Conservation (phyloP, 2,797 vertebrate species). For the Acipenser ruthenus region DNA sequence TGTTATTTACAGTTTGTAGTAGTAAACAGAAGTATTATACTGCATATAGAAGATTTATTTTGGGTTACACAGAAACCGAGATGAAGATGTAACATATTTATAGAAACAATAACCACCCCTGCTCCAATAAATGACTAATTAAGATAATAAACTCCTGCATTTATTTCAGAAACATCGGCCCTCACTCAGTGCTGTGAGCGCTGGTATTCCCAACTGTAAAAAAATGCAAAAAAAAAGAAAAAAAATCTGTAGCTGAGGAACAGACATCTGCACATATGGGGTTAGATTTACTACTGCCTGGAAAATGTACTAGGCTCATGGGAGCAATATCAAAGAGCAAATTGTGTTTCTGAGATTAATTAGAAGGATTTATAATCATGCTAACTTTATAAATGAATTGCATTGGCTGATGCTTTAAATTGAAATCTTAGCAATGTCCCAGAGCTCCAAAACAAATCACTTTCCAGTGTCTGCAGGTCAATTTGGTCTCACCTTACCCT, state of each 20-base stretch:
- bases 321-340: slow-evolving; percentile 7
- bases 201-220: not conserved
- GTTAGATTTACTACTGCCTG: slow-evolving; percentile 15
- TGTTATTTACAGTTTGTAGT: not conserved
- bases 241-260: not conserved
- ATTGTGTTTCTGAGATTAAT: slow-evolving; percentile 5
- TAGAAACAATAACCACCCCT: not conserved
- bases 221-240: not conserved
- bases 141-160: not conserved
- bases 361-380: slow-evolving; percentile 7
- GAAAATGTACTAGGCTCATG: slow-evolving; percentile 6
- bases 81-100: not conserved
- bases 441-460: too few species aligned
- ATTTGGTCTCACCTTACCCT: too few species aligned
- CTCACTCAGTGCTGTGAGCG: not conserved
- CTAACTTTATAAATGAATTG: not conserved
- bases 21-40: not conserved
- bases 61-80: not conserved
- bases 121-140: not conserved
- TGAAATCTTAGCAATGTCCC: not conserved
- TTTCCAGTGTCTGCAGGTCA: too few species aligned
- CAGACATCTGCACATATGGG: slow-evolving; percentile 5
- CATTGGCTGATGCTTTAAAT: slow-evolving; percentile 7
- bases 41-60: not conserved
- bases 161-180: not conserved